Conservation (phyloP, 2,888 invertebrate genomes). For the Polia nebulosa region DNA sequence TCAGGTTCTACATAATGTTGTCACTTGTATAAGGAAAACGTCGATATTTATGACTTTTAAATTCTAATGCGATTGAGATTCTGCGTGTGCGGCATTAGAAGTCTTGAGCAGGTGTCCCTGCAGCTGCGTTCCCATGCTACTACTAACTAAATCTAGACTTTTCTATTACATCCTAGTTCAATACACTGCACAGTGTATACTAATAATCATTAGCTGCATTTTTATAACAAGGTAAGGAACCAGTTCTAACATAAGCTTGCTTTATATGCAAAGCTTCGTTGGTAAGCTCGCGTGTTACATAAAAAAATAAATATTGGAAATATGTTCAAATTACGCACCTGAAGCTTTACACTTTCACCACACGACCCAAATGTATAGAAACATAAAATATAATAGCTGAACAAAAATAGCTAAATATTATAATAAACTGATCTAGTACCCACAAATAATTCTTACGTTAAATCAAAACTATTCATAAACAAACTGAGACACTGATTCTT, state of each 20-base stretch:
- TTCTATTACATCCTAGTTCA: slow-evolving; percentile 69
- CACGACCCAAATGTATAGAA: not conserved
- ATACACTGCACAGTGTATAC: slow-evolving; percentile 36
- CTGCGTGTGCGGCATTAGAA: slow-evolving; percentile 75
- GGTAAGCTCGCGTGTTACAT: not conserved
- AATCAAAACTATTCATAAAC: not conserved
- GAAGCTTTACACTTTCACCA: slow-evolving; percentile 18
- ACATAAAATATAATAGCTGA: not conserved
- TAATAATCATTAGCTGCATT: slow-evolving; percentile 29
- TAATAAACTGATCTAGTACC: not conserved
- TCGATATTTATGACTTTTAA: slow-evolving; percentile 50
- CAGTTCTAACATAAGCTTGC: slow-evolving; percentile 27
- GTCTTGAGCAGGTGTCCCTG: slow-evolving; percentile 77
- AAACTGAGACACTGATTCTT: no score
- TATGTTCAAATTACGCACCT: slow-evolving; percentile 41
- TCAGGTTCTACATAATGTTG: slow-evolving; percentile 34
- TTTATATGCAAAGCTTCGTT: slow-evolving; percentile 2
- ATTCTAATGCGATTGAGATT: slow-evolving; percentile 70
- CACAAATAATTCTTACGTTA: not conserved
- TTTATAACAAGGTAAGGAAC: slow-evolving; percentile 39
- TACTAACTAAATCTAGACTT: slow-evolving; percentile 83
- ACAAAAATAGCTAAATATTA: not conserved
- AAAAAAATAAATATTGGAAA: not conserved
- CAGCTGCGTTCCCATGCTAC: slow-evolving; percentile 80
- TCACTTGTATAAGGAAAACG: slow-evolving; percentile 44